These are phyloP conservation scores for Edolisoma coerulescens DNA, from an alignment of 2,113 vertebrate species.

Conservation along the genomic window DNA sequence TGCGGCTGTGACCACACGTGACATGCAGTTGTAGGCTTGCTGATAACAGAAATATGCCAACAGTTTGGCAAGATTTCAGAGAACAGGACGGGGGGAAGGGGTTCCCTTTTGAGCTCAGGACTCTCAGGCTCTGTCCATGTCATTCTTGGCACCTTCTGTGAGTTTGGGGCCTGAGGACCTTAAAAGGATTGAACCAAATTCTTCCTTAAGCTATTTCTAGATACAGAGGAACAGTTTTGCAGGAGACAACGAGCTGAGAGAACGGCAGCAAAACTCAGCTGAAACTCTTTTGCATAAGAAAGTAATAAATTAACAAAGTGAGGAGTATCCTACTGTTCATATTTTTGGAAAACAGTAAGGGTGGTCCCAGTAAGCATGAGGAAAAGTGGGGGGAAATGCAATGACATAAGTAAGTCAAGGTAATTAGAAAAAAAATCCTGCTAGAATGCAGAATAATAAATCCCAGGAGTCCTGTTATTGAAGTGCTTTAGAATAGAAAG, in stretches of 20 bases:
- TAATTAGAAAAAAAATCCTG: conserved; percentile 15
- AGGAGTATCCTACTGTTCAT: background rate
- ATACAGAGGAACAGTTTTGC: background rate
- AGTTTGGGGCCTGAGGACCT: background rate
- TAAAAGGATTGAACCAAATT: conserved; percentile 41
- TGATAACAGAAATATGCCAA: conserved; percentile 39
- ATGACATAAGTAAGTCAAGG: background rate
- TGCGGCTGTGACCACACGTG: background rate
- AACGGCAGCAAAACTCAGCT: background rate
- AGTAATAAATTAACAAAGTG: background rate
- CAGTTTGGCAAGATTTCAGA: conserved; percentile 21
- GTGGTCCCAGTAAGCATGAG: background rate
- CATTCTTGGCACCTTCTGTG: background rate
- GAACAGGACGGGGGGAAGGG: background rate
- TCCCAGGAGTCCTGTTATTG: background rate
- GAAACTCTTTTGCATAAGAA: background rate
- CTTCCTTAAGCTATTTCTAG: conserved; percentile 24
- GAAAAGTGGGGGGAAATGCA: background rate
- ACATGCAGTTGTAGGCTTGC: background rate
- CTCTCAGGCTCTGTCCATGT: background rate
- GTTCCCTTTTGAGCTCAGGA: background rate
- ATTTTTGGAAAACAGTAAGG: background rate
- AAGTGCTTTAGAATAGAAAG: background rate
- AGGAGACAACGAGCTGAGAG: background rate
- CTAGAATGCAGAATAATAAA: background rate